A percentile compares a stretch with the other conserved stretches of the same genome.
These are phyloP conservation scores for Melieria picta DNA, from an alignment of 2,888 invertebrate species.

Conservation along the genomic window DNA sequence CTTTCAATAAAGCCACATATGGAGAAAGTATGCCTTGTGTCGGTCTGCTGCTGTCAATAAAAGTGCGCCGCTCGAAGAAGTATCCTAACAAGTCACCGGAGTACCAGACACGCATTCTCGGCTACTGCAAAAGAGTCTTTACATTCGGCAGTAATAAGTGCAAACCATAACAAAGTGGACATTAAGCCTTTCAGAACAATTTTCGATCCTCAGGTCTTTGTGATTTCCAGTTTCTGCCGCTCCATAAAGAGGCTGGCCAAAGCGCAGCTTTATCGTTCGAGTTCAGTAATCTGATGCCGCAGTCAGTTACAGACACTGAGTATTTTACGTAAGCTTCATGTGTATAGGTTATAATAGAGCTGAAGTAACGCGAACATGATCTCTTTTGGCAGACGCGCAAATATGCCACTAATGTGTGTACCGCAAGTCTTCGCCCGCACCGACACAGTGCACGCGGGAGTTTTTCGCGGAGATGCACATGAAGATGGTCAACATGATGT, in stretches of 20 bases:
- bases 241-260: conserved; percentile 66
- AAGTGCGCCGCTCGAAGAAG: conserved; percentile 69
- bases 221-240: conserved; percentile 93
- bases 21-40: conserved; percentile 75
- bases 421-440: conserved; percentile 83
- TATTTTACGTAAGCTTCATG: conserved; percentile 68
- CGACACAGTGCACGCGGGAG: conserved; percentile 69
- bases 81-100: conserved; percentile 50
- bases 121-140: conserved; percentile 56
- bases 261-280: conserved; percentile 65
- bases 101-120: conserved; percentile 55
- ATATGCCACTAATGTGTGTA: conserved; percentile 74
- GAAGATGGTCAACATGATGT: conserved; percentile 65
- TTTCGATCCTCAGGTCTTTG: conserved; percentile 74
- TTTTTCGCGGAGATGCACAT: conserved; percentile 62
- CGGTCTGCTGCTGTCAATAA: conserved; percentile 80
- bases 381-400: conserved; percentile 43
- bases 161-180: neutral
- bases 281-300: conserved; percentile 73
- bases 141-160: conserved; percentile 63
- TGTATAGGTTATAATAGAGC: neutral
- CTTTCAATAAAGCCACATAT: conserved; percentile 80
- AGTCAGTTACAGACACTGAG: conserved; percentile 66
- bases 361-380: no score
- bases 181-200: neutral